phyloP scores from a whole-genome alignment of 2,888 invertebrate species.

The Drosophila prolongata region DNA sequence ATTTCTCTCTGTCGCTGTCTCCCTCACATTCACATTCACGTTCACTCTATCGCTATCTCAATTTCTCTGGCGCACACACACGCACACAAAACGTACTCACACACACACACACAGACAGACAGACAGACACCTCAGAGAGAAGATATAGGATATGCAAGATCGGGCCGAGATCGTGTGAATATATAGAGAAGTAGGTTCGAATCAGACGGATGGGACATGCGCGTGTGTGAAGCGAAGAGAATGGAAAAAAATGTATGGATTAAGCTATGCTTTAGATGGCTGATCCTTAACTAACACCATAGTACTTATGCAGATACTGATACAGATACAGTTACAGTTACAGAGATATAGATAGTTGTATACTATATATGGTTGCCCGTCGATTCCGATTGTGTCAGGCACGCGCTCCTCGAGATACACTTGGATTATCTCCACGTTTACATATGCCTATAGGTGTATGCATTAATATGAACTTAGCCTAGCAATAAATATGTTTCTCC shows the following conservation, averaged over 20 bases:
- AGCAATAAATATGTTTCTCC: conserved; percentile 66
- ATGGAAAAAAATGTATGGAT: conserved; percentile 24
- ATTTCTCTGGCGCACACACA: neutral
- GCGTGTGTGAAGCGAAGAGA: conserved; percentile 10
- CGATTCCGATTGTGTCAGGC: conserved; percentile 43
- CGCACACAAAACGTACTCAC: conserved; percentile 2
- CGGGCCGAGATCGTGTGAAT: conserved; percentile 8
- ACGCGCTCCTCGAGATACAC: conserved; percentile 50
- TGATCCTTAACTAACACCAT: conserved; percentile 39
- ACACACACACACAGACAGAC: neutral
- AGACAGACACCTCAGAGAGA: neutral
- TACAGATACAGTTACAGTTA: conserved; percentile 16
- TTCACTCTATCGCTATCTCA: neutral
- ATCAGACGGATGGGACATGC: conserved; percentile 17
- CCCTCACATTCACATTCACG: conserved; percentile 15
- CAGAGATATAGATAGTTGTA: conserved; percentile 21
- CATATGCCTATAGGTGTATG: conserved; percentile 42
- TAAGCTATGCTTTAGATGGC: conserved; percentile 45
- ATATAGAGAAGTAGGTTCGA: conserved; percentile 8
- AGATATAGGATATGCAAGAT: conserved; percentile 21
- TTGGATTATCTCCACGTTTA: conserved; percentile 29
- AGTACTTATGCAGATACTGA: conserved; percentile 26
- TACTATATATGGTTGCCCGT: conserved; percentile 15
- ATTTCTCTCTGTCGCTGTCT: conserved; percentile 12
- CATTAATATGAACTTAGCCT: conserved; percentile 63